Conservation (phyloP, 2,113 vertebrate genomes). For the Otus sunia region DNA sequence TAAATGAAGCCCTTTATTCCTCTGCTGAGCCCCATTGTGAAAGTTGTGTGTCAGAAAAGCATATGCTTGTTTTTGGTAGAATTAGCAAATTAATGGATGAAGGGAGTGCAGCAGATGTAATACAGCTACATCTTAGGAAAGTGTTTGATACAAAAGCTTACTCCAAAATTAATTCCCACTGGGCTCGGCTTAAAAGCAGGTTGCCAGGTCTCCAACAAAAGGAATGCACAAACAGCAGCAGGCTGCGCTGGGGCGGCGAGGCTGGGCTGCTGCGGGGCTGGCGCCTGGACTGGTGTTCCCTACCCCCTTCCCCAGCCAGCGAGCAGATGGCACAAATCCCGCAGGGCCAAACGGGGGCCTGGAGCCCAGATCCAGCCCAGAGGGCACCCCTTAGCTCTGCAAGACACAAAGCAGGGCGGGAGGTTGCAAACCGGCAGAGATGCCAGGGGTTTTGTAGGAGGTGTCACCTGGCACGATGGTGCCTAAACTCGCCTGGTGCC, state of each 20-base stretch:
- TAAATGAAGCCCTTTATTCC: neutral
- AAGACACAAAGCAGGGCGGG: too few relatives aligned
- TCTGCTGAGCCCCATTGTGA: neutral
- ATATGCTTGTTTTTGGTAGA: neutral
- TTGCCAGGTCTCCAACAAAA: constrained; percentile 33
- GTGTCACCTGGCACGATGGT: neutral
- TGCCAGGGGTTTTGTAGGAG: neutral
- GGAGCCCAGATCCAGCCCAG: neutral
- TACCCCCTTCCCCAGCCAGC: neutral
- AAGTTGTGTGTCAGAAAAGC: neutral
- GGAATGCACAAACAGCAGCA: neutral
- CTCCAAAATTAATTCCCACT: constrained; percentile 24
- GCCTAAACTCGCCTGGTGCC: neutral
- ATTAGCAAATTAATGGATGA: constrained; percentile 38
- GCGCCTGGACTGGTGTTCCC: neutral
- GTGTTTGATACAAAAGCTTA: neutral
- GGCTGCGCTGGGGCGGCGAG: accelerated
- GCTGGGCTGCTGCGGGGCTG: neutral
- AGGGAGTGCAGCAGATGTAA: constrained; percentile 5
- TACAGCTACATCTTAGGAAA: constrained; percentile 12
- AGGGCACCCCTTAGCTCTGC: neutral
- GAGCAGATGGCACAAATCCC: neutral
- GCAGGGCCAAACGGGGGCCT: neutral
- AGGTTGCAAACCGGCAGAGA: neutral
- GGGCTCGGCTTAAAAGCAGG: neutral